Conservation (phyloP, 2,113 vertebrate species). For the Eurypyga helias region DNA sequence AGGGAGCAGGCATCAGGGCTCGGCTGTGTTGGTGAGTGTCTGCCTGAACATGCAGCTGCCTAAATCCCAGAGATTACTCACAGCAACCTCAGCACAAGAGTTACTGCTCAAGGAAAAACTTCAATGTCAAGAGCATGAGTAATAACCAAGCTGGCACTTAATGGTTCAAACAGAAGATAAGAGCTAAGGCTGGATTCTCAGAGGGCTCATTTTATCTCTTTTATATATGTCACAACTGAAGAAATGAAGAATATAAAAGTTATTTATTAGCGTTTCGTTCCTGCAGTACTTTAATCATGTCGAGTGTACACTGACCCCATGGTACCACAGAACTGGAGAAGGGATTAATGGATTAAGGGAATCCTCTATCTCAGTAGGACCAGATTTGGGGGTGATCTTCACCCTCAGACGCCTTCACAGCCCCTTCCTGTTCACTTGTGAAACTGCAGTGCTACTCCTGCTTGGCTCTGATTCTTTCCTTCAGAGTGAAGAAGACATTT, state of each 20-base stretch:
- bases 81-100: constrained; percentile 51
- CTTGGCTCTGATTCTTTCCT: neutral
- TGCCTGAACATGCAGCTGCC: constrained; percentile 50
- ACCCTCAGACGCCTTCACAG: constrained; percentile 35
- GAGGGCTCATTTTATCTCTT: constrained; percentile 67
- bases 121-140: constrained; percentile 72
- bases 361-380: constrained; percentile 32
- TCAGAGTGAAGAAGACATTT: neutral
- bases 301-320: constrained; percentile 22
- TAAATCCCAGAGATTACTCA: constrained; percentile 61
- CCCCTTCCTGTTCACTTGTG: neutral
- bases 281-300: constrained; percentile 67
- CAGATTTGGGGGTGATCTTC: constrained; percentile 56
- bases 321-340: constrained; percentile 49
- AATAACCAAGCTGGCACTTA: constrained; percentile 73
- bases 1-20: neutral
- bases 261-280: constrained; percentile 58
- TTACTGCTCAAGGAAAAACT: constrained; percentile 65
- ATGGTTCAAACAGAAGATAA: constrained; percentile 74
- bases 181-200: constrained; percentile 60
- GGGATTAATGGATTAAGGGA: constrained; percentile 60
- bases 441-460: neutral
- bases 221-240: constrained; percentile 73
- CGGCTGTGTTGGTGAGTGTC: constrained; percentile 12
- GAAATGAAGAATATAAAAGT: constrained; percentile 74